These are phyloP conservation scores for Hippopotamus amphibius DNA, from an alignment of 2,113 vertebrate genomes.

Conservation along the genomic window DNA sequence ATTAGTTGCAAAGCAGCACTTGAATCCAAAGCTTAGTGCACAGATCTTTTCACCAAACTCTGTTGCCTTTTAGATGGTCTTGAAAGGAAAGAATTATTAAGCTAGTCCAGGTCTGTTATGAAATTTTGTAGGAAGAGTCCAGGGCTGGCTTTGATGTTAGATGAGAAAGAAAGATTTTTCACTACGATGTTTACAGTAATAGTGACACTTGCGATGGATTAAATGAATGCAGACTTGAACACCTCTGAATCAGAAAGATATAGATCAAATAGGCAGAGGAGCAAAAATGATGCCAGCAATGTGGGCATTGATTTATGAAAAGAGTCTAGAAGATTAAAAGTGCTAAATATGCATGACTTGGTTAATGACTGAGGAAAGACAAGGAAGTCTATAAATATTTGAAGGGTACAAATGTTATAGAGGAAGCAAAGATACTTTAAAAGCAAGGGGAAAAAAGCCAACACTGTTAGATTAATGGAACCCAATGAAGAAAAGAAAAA, in stretches of 20 bases:
- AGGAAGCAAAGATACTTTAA: conserved; percentile 58
- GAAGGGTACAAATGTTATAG: conserved; percentile 51
- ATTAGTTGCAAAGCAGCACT: neutral
- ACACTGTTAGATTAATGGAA: conserved; percentile 36
- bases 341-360: conserved; percentile 67
- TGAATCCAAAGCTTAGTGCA: neutral
- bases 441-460: neutral
- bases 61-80: neutral
- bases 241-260: conserved; percentile 56
- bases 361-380: conserved; percentile 68
- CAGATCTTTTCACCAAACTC: neutral
- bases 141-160: conserved; percentile 39
- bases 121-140: neutral
- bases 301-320: conserved; percentile 64
- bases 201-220: conserved; percentile 53
- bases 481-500: conserved; percentile 40
- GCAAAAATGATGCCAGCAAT: conserved; percentile 13
- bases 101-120: neutral
- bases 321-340: conserved; percentile 56
- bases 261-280: conserved; percentile 38
- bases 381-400: conserved; percentile 75
- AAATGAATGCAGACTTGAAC: conserved; percentile 58
- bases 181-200: conserved; percentile 27
- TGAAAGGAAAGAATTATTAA: conserved; percentile 34
- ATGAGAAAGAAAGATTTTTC: conserved; percentile 39